These are phyloP conservation scores for Galerucella pusilla DNA, from an alignment of 2,888 invertebrate genomes.

Conservation along the genomic window DNA sequence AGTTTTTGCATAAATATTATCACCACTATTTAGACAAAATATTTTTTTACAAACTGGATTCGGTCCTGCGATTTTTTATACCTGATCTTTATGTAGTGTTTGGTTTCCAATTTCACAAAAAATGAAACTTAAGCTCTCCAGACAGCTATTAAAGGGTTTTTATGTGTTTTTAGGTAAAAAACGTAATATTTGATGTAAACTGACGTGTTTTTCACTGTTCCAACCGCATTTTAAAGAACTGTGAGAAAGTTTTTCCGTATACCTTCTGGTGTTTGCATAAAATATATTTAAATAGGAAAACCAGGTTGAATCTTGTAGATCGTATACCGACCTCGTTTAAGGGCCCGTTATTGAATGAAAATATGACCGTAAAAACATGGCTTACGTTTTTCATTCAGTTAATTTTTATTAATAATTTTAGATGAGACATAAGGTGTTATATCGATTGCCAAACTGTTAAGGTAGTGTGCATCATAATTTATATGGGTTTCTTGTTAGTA, in stretches of 20 bases:
- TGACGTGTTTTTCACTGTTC: conserved; percentile 37
- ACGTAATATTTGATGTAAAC: conserved; percentile 37
- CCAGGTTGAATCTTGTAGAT: too few species aligned
- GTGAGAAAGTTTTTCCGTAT: conserved; percentile 32
- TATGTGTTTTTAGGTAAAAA: conserved; percentile 34
- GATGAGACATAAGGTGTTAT: too few species aligned
- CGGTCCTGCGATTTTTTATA: conserved; percentile 29
- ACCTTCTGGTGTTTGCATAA: conserved; percentile 4
- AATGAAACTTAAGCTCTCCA: conserved; percentile 38
- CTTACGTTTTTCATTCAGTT: too few species aligned
- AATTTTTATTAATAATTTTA: too few species aligned
- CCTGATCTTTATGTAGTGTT: conserved; percentile 37
- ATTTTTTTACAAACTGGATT: not conserved
- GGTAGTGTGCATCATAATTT: too few species aligned
- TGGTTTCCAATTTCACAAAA: conserved; percentile 39
- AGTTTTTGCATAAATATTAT: not conserved
- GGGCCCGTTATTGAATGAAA: too few species aligned
- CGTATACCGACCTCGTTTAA: too few species aligned
- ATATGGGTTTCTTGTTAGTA: too few species aligned
- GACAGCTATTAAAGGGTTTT: conserved; percentile 38
- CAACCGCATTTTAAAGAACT: conserved; percentile 30
- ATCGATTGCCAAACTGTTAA: too few species aligned
- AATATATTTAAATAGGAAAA: not conserved
- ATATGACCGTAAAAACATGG: too few species aligned
- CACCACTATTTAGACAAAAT: not conserved